Evolutionary conservation across 2,113 vertebrate species (phyloP).

Genomic region (Entosphenus tridentatus): DNA sequence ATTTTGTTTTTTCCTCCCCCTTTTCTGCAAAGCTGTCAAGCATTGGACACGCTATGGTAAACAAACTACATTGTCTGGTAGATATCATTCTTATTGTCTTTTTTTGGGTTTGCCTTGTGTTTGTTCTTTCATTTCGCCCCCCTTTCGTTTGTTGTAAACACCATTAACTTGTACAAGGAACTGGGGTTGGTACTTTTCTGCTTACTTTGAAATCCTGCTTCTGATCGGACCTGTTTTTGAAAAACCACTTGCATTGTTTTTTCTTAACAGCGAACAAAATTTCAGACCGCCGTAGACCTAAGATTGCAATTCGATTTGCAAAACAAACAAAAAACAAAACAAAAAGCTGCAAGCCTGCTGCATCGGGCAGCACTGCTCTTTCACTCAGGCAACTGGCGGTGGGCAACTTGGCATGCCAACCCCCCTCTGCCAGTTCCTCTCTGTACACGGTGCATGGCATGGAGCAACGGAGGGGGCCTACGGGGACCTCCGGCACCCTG

Average conservation of each 20-base stretch:
- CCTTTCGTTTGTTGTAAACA: constrained; percentile 2
- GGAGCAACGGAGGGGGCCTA: not conserved
- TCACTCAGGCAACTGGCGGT: not conserved
- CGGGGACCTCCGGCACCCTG: not conserved
- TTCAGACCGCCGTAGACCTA: too few species aligned
- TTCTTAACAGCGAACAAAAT: too few species aligned
- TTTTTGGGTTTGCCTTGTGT: constrained; percentile 99
- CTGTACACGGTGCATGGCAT: constrained; percentile 9
- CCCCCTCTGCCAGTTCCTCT: constrained; percentile 8
- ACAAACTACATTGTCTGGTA: constrained; percentile 99
- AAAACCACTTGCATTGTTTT: constrained; percentile 2
- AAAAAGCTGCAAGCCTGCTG: not conserved
- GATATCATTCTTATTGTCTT: constrained; percentile 99
- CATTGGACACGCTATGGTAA: constrained; percentile 99
- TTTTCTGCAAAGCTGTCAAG: constrained; percentile 99
- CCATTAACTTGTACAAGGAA: constrained; percentile 22
- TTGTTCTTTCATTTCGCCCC: constrained; percentile 13
- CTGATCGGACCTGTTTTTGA: constrained; percentile 18
- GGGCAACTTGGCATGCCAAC: constrained; percentile 1
- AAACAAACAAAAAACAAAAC: too few species aligned
- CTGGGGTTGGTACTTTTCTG: constrained; percentile 48
- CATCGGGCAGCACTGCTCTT: not conserved
- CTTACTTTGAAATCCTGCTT: constrained; percentile 33
- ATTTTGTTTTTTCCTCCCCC: constrained; percentile 97
- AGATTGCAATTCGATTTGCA: too few species aligned